phyloP scores from a whole-genome alignment of 2,113 vertebrate genomes.

The Semicossyphus pulcher region DNA sequence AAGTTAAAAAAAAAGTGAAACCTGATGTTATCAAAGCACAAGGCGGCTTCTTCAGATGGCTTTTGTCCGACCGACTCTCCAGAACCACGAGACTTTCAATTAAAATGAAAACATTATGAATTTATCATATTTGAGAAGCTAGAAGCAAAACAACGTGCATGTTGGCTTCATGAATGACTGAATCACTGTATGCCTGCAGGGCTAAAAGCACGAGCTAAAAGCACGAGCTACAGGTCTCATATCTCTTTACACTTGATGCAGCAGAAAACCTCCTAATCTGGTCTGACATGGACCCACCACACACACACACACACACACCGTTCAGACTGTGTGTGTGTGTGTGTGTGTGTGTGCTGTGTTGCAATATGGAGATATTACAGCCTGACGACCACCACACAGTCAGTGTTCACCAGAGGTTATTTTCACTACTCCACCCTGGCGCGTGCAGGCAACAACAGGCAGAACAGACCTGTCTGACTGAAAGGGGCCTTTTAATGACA shows the following conservation, averaged over 20 bases:
- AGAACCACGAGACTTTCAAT: background rate
- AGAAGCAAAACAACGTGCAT: background rate
- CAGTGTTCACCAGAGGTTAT: background rate
- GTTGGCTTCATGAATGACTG: background rate
- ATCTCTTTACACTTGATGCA: slow-evolving; percentile 41
- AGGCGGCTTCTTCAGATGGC: background rate
- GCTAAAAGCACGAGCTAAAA: background rate
- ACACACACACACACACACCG: background rate
- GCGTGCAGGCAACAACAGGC: slow-evolving; percentile 12
- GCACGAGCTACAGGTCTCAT: background rate
- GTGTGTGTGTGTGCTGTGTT: too few relatives aligned
- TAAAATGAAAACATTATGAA: background rate
- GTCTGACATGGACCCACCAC: slow-evolving; percentile 20
- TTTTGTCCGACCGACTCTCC: too few relatives aligned
- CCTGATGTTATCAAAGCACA: background rate
- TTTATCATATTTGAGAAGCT: background rate
- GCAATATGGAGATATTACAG: slow-evolving; percentile 13
- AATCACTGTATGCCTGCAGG: background rate
- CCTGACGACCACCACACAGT: slow-evolving; percentile 30
- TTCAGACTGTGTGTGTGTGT: too few relatives aligned
- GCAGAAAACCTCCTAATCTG: slow-evolving; percentile 28
- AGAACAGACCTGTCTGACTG: slow-evolving; percentile 30
- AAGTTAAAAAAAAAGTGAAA: too few relatives aligned
- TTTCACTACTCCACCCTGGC: background rate
- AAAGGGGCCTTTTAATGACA: background rate